Conservation (phyloP, 2,888 invertebrate genomes). For the Drosophila macrospina region DNA sequence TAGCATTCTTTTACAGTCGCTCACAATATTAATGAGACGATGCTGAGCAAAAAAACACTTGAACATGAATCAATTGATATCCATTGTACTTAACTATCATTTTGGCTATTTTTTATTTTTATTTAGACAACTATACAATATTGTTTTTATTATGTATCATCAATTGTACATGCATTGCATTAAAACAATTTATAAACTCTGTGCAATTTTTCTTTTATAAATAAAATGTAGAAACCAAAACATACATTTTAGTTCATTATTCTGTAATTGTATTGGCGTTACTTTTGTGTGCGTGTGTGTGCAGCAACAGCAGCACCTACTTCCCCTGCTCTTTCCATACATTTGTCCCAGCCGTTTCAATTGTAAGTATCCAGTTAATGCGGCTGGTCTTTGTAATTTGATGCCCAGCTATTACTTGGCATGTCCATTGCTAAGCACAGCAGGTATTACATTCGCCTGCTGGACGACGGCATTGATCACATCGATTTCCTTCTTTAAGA, state of each 20-base stretch:
- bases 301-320: constrained; percentile 19
- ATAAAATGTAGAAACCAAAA: constrained; percentile 31
- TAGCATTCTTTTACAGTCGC: constrained; percentile 21
- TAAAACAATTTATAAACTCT: constrained; percentile 27
- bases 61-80: constrained; percentile 25
- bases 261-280: neutral
- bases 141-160: constrained; percentile 17
- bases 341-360: constrained; percentile 15
- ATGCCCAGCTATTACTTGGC: constrained; percentile 82
- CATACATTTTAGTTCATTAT: neutral
- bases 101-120: constrained; percentile 31
- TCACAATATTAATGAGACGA: constrained; percentile 17
- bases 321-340: constrained; percentile 1
- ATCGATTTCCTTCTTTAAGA: constrained; percentile 85
- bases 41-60: constrained; percentile 40
- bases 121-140: constrained; percentile 22
- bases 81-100: constrained; percentile 27
- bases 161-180: constrained; percentile 25
- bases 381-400: constrained; percentile 23
- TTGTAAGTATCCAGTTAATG: constrained; percentile 14
- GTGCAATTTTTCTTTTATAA: constrained; percentile 2
- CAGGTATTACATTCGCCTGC: constrained; percentile 85
- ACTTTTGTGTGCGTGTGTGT: constrained; percentile 10
- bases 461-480: constrained; percentile 85
- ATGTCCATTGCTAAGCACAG: constrained; percentile 85